Evolutionary conservation across 2,113 vertebrate species (phyloP).

Genomic region (Melanerpes formicivorus): DNA sequence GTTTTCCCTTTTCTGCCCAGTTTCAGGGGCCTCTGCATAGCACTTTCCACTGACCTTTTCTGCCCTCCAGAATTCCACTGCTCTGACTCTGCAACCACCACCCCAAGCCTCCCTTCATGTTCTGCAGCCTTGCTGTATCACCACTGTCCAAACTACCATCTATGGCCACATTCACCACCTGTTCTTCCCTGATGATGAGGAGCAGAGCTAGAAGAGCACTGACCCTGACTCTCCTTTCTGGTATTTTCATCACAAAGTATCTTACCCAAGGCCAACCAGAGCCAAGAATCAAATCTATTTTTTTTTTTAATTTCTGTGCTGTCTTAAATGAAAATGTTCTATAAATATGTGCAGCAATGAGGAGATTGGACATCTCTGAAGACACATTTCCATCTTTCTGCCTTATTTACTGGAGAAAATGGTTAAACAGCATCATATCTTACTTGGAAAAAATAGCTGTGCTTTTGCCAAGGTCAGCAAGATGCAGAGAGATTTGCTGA

Average conservation of each 20-base stretch:
- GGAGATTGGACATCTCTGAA: background rate
- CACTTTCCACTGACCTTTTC: background rate
- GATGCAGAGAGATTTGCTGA: conserved; percentile 34
- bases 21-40: background rate
- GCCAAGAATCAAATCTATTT: background rate
- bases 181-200: background rate
- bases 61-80: background rate
- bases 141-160: background rate
- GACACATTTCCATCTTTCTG: background rate
- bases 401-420: conserved; percentile 17
- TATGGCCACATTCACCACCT: background rate
- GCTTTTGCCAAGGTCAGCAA: conserved; percentile 49
- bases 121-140: background rate
- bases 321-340: background rate
- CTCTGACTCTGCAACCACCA: background rate
- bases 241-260: background rate
- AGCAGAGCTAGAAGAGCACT: background rate
- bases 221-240: background rate
- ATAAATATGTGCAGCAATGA: background rate
- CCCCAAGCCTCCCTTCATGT: background rate
- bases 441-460: conserved; percentile 31
- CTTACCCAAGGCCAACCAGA: background rate
- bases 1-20: background rate
- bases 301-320: background rate
- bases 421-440: conserved; percentile 34